phyloP scores from a whole-genome alignment of 2,113 vertebrate species.

The Ammodramus savannarum region DNA sequence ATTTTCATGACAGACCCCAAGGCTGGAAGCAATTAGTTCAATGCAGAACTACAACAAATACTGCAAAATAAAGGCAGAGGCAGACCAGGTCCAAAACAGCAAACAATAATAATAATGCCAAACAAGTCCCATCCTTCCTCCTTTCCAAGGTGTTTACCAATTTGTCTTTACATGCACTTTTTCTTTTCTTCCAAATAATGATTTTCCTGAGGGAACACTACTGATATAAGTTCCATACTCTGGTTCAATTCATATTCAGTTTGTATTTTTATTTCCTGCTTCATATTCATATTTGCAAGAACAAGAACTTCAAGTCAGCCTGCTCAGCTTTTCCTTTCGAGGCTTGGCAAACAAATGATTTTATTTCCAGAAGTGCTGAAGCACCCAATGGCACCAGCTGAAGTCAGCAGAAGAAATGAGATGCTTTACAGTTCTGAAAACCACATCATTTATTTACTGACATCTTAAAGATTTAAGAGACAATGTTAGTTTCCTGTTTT shows the following conservation, averaged over 20 bases:
- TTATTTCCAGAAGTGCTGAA: conserved; percentile 62
- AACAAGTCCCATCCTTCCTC: neutral
- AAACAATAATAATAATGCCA: neutral
- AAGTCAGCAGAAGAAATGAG: conserved; percentile 45
- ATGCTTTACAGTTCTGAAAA: conserved; percentile 38
- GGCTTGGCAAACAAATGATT: conserved; percentile 19
- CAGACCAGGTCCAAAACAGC: neutral
- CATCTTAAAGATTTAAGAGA: conserved; percentile 40
- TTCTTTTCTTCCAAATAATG: neutral
- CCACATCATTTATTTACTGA: conserved; percentile 51
- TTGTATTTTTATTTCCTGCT: conserved; percentile 28
- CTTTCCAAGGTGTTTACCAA: neutral
- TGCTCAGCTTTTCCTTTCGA: conserved; percentile 35
- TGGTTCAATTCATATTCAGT: conserved; percentile 35
- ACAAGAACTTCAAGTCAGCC: conserved; percentile 54
- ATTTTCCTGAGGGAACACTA: conserved; percentile 25
- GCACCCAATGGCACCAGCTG: conserved; percentile 23
- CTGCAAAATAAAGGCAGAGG: neutral
- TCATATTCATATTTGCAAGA: conserved; percentile 50
- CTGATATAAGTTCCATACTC: neutral
- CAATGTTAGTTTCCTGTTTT: neutral
- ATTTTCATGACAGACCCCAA: conserved; percentile 4
- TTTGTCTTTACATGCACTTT: neutral
- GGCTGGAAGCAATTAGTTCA: conserved; percentile 27
- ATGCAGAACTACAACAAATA: neutral